Base-by-base conservation (phyloP, 2,797 vertebrate species). In the Enteromius unitaeniatus region DNA sequence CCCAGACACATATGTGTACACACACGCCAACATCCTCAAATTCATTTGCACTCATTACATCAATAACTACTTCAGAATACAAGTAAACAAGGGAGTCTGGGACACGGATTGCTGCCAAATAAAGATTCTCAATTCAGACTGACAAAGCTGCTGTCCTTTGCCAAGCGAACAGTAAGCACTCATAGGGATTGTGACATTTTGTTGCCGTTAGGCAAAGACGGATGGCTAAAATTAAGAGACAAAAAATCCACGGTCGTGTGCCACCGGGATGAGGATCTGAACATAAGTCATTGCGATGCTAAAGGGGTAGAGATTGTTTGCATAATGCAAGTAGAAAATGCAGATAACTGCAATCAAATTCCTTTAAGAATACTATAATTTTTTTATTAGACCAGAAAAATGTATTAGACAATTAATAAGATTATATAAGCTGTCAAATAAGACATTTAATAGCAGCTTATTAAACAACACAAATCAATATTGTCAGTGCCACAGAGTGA, bases 41-140 rank as follows among this genome's bases (percentile, higher is more conserved):
- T 86, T 88, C 68, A 86, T 82, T 67, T 79, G n/a, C 70, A 85
- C 78, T 83, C 64, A 85, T 83, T 83, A 85, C 77, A 85, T 65
- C 83, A 55, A 76, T 70, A 85, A 80, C 80, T 83, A 75, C 77
- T 81, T 83, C 49, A 62, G 75, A 58, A 69, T 69, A 47, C 76
- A 83, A 82, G 68, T 83, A 78, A 82, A 78, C 85, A 85, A 85
- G 73, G 72, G 81, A 75, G 73, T 58, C 78, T 86, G 81, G 79
- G 77, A 69, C 79, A 64, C 34, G 6, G 19, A 78, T 23, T 15
- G 31, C 26, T 65, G 76, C 83, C 83, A 83, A 80, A 86, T 78
- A 65, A 55, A 28, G 49, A 68, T 78, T 80, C 68, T 81, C 60
- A 64, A 74, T 64, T 67, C 85, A 78, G 58, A 49, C 69, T 62